Evolutionary conservation across 2,113 vertebrate genomes (phyloP).

Genomic region (Tetrax tetrax): DNA sequence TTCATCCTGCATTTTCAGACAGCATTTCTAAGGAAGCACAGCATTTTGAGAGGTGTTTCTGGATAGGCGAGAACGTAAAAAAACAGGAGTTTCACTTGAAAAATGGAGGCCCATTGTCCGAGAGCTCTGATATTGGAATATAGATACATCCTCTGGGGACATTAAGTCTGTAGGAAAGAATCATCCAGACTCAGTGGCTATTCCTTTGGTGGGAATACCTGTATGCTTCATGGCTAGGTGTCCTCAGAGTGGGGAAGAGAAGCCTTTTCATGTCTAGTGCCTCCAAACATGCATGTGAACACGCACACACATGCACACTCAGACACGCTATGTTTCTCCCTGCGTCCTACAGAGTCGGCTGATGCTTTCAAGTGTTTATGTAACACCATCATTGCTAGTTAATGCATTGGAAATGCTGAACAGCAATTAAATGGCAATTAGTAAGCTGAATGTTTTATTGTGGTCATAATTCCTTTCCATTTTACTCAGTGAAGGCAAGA

Average conservation of each 20-base stretch:
- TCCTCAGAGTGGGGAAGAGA: neutral
- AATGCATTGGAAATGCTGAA: slow-evolving; percentile 22
- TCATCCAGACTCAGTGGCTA: neutral
- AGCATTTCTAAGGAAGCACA: neutral
- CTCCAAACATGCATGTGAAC: neutral
- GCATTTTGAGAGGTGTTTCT: neutral
- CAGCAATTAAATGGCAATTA: slow-evolving; percentile 43
- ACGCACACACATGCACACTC: too few species aligned
- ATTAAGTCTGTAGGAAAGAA: neutral
- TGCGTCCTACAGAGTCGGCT: neutral
- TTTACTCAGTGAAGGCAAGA: neutral
- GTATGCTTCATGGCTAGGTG: neutral
- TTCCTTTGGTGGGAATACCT: neutral
- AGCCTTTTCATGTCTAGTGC: neutral
- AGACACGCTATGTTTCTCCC: neutral
- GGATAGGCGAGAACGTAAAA: neutral
- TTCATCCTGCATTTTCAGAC: neutral
- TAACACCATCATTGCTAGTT: neutral
- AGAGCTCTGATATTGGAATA: neutral
- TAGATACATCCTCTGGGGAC: neutral
- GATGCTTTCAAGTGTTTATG: neutral
- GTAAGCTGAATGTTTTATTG: slow-evolving; percentile 20
- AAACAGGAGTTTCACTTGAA: neutral
- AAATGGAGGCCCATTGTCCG: neutral
- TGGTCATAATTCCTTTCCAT: slow-evolving; percentile 32